Conservation (phyloP, 92 coral and sea anemone species). For the Siderastrea siderea region DNA sequence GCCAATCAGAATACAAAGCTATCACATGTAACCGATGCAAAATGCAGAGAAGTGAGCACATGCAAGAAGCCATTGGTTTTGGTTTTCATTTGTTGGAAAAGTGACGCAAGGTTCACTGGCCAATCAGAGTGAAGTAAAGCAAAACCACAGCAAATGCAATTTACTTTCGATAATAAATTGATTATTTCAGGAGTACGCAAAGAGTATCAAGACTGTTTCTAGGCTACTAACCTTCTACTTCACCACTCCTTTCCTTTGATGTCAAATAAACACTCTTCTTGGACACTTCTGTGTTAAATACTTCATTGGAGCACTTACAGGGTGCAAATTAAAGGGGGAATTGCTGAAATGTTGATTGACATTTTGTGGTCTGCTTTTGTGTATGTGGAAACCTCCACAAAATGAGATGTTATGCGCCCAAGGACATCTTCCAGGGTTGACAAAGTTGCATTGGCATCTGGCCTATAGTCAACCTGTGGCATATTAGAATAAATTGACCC, state of each 20-base stretch:
- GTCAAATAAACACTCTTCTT: slow-evolving; percentile 5
- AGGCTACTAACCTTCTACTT: background rate
- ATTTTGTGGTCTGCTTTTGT: background rate
- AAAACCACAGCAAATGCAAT: background rate
- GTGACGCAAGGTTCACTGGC: too few species aligned
- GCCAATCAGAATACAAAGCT: too few species aligned
- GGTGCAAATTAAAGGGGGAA: slow-evolving; percentile 12
- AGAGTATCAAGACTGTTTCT: background rate
- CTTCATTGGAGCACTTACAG: background rate
- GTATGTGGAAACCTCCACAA: background rate
- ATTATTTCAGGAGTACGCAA: background rate
- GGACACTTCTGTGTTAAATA: background rate
- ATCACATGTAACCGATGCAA: too few species aligned
- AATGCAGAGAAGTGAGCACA: too few species aligned
- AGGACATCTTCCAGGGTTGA: background rate
- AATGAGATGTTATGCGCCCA: background rate
- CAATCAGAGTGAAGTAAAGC: too few species aligned
- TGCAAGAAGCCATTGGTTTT: too few species aligned
- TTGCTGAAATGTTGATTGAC: background rate
- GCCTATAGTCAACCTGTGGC: slow-evolving; percentile 8
- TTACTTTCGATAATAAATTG: background rate
- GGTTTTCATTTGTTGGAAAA: too few species aligned
- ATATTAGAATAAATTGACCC: too few species aligned
- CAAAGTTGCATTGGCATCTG: background rate
- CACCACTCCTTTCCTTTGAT: background rate